Base-by-base conservation (phyloP, 2,113 vertebrate genomes). In the Thryonomys swinderianus region DNA sequence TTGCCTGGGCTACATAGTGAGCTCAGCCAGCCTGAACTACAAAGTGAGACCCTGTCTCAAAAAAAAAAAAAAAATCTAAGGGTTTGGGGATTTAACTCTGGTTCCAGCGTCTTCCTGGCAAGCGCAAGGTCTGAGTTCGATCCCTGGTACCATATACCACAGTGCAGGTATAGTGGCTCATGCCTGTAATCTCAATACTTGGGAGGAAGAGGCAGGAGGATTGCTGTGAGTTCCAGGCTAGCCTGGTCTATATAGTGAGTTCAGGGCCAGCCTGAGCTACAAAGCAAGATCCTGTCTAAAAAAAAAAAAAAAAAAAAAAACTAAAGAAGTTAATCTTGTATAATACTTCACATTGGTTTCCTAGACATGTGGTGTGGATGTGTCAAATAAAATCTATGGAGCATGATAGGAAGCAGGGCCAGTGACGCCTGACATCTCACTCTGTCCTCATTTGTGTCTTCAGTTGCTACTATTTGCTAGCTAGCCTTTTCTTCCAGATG, bases 291-390 rank as follows among this genome's bases (percentile, higher is more conserved):
- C 69, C 69, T 42, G 17, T 73, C 21, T 42, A 11, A 11, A 55
- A 57, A 57, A 57, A 25, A n/a, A n/a, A n/a, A n/a, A n/a, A n/a
- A n/a, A n/a, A 64, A 73, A 73, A 64, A 73, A 45, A 14, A 8
- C 5, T 27, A 45, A 74, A 91, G 37, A 86, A 93, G 69, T 88
- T 34, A 71, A 45, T 93, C 16, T 7, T 89, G 48, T 6, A 4
- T 88, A 82, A 51, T 82, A 66, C 14, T 85, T 97, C 74, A 73
- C 93, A 45, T 80, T 96, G 89, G 82, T 92, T 94, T 79, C 61
- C 25, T 86, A 55, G 79, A 93, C 80, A 61, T 69, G 57, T 80
- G 48, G 51, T 80, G 42, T 88, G 30, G 40, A 4, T 51, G 27
- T 88, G 42, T 85, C 55, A 92, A 25, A 62, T 66, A 74, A 62